Conservation (phyloP, 2,888 invertebrate genomes). For the Epirrita christyi region DNA sequence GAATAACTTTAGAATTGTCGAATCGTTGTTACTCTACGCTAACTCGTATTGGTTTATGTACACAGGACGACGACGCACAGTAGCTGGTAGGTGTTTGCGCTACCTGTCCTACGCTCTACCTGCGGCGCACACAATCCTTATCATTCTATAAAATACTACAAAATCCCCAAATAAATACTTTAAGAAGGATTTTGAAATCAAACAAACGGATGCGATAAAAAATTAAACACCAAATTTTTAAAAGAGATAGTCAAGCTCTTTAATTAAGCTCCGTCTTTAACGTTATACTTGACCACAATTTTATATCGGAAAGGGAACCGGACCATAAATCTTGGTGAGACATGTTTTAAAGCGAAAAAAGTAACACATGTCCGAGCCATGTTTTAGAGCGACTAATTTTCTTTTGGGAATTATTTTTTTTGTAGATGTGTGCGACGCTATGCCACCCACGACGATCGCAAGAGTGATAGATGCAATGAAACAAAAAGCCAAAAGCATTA, state of each 20-base stretch:
- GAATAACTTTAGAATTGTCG: constrained; percentile 8
- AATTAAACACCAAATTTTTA: constrained; percentile 37
- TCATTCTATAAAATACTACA: constrained; percentile 72
- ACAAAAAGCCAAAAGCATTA: constrained; percentile 49
- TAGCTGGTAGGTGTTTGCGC: constrained; percentile 75
- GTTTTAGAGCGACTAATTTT: constrained; percentile 84
- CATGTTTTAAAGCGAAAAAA: constrained; percentile 82
- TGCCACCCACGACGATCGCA: constrained; percentile 79
- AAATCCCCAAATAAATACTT: constrained; percentile 67
- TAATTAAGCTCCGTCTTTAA: constrained; percentile 63
- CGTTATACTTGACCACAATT: constrained; percentile 69
- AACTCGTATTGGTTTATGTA: constrained; percentile 70
- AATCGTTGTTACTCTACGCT: constrained; percentile 26
- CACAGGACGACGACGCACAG: constrained; percentile 69
- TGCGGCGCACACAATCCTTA: constrained; percentile 68
- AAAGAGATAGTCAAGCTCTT: constrained; percentile 46
- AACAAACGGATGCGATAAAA: constrained; percentile 64
- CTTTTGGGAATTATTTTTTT: constrained; percentile 70
- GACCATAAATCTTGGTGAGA: constrained; percentile 76
- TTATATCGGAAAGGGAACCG: constrained; percentile 68
- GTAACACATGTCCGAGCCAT: constrained; percentile 81
- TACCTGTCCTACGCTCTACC: constrained; percentile 82
- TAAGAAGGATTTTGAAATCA: constrained; percentile 63
- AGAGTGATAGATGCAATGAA: constrained; percentile 51
- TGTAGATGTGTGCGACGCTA: constrained; percentile 67